A percentile compares a stretch with the other conserved stretches of the same genome.
Evolutionary conservation across 2,797 vertebrate species (phyloP).

Genomic region (Syngnathus rostellatus): DNA sequence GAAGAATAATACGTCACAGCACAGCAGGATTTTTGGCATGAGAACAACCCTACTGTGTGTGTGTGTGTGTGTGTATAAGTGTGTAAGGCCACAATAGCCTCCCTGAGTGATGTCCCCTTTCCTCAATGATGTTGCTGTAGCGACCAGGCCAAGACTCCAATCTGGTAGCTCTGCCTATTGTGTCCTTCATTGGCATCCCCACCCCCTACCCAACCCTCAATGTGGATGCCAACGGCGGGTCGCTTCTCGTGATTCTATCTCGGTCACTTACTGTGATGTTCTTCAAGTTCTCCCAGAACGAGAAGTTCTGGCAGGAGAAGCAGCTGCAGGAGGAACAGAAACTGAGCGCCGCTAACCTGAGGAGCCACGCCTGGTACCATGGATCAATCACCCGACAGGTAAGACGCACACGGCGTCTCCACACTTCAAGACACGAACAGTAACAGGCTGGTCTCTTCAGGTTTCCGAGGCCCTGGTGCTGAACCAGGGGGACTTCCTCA

Average conservation of each 20-base stretch:
- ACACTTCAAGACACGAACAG: neutral
- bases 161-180: constrained; percentile 17
- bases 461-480: constrained; percentile 83
- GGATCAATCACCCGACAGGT: constrained; percentile 86
- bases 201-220: constrained; percentile 16
- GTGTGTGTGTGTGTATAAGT: neutral
- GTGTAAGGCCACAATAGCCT: constrained; percentile 14
- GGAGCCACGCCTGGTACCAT: constrained; percentile 90
- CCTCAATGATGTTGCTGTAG: constrained; percentile 48
- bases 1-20: neutral
- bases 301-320: constrained; percentile 81
- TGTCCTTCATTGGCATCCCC: neutral
- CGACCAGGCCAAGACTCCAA: constrained; percentile 35
- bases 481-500: constrained; percentile 82
- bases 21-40: constrained; percentile 18
- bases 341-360: constrained; percentile 76
- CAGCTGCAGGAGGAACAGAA: constrained; percentile 89
- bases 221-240: neutral
- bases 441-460: constrained; percentile 50
- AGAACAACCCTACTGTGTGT: constrained; percentile 8
- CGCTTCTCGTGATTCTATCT: neutral
- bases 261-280: constrained; percentile 22
- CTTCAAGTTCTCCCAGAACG: constrained; percentile 86
- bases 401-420: constrained; percentile 7
- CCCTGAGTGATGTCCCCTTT: constrained; percentile 43